phyloP scores from a whole-genome alignment of 30 jellyfish, hydroid and myxozoan genomes.

The Aurelia sp. region DNA sequence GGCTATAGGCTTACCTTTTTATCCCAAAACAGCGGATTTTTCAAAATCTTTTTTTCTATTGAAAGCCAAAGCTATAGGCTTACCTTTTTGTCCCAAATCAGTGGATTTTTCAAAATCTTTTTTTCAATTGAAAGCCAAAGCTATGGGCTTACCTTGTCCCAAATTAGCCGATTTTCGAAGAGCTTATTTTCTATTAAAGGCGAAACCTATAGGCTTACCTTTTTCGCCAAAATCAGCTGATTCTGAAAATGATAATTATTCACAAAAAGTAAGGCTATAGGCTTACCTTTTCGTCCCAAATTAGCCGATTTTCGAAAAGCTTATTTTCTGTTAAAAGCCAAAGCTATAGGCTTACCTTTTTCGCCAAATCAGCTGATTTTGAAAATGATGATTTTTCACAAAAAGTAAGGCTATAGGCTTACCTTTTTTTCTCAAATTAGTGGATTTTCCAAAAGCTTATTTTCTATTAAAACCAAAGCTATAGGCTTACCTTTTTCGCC shows the following conservation, averaged over 20 bases:
- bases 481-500: too few relatives aligned
- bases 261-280: neutral
- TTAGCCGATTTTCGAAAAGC: neutral
- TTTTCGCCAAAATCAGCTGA: neutral
- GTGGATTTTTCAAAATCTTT: neutral
- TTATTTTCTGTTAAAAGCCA: neutral
- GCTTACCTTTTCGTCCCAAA: neutral
- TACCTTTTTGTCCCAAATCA: neutral
- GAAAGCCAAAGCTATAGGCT: neutral
- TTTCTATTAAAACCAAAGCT: too few relatives aligned
- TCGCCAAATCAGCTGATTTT: neutral
- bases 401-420: slow-evolving; percentile 1
- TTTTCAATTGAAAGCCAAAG: neutral
- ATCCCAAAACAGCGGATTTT: neutral
- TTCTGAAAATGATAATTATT: neutral
- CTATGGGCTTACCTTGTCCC: too few relatives aligned
- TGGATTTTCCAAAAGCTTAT: too few relatives aligned
- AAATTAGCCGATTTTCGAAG: too few relatives aligned
- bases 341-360: neutral
- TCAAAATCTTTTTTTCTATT: neutral
- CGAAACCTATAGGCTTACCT: too few relatives aligned
- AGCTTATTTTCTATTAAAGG: too few relatives aligned
- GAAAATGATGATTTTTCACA: neutral
- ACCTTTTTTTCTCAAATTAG: neutral
- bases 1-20: neutral